phyloP scores from a whole-genome alignment of 2,113 vertebrate genomes.

The Pterophyllum scalare region DNA sequence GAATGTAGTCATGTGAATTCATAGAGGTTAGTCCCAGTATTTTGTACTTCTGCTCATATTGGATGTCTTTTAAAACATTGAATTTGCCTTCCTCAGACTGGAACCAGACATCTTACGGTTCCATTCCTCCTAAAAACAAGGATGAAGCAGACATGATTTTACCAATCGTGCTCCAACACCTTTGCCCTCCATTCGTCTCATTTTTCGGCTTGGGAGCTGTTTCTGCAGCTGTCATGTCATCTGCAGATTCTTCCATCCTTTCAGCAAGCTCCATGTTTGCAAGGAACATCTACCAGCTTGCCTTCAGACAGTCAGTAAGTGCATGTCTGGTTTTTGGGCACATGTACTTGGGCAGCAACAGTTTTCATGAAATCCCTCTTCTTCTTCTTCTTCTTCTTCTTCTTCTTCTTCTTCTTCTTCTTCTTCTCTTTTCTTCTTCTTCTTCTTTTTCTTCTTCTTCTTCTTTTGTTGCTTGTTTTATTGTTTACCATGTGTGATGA shows the following conservation, averaged over 20 bases:
- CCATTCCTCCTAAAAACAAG: slow-evolving; percentile 83
- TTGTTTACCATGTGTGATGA: background rate
- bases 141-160: slow-evolving; percentile 96
- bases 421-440: no score
- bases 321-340: background rate
- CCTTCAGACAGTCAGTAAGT: slow-evolving; percentile 95
- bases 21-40: background rate
- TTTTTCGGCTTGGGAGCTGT: slow-evolving; percentile 96
- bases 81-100: slow-evolving; percentile 82
- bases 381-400: background rate
- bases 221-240: slow-evolving; percentile 98
- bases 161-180: slow-evolving; percentile 94
- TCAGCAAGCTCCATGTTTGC: slow-evolving; percentile 99
- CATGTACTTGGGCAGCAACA: background rate
- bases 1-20: background rate
- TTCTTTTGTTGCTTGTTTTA: background rate
- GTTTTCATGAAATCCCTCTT: background rate
- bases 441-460: no score
- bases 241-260: slow-evolving; percentile 97
- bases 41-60: background rate
- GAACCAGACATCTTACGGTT: slow-evolving; percentile 92
- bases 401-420: no score
- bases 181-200: slow-evolving; percentile 93
- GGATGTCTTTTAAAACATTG: background rate
- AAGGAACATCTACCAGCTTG: slow-evolving; percentile 96